phyloP scores from a whole-genome alignment of 2,113 vertebrate species.

The Cyanocitta stelleri region DNA sequence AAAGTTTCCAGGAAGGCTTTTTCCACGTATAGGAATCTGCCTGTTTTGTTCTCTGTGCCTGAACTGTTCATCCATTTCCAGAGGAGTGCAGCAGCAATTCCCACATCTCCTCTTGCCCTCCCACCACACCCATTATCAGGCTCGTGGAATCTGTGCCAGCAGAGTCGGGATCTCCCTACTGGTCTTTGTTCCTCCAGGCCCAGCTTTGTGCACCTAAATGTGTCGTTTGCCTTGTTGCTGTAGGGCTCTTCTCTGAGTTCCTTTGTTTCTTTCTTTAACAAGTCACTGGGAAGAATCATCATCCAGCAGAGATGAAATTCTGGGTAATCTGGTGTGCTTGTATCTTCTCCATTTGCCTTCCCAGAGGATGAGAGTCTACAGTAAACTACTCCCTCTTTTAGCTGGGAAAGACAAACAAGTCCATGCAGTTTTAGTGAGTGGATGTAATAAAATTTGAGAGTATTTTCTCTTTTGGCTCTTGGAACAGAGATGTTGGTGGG shows the following conservation, averaged over 20 bases:
- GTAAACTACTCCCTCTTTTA: neutral
- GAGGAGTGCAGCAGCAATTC: neutral
- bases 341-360: neutral
- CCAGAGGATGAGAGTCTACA: neutral
- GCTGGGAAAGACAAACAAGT: neutral
- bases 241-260: neutral
- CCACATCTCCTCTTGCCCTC: neutral
- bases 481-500: neutral
- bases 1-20: neutral
- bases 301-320: neutral
- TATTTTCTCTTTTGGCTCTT: neutral
- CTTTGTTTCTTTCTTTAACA: neutral
- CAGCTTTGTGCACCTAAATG: neutral
- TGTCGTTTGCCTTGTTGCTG: neutral
- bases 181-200: neutral
- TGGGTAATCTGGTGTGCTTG: neutral
- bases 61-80: neutral
- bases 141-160: neutral
- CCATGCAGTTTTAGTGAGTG: neutral
- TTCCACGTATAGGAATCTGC: rapidly evolving
- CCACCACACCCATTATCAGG: neutral
- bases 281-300: neutral
- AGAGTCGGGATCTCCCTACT: neutral
- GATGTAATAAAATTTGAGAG: neutral
- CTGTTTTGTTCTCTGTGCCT: neutral